These are phyloP conservation scores for Metaphire vulgaris DNA, from an alignment of 1,140 invertebrate species.

Conservation along the genomic window DNA sequence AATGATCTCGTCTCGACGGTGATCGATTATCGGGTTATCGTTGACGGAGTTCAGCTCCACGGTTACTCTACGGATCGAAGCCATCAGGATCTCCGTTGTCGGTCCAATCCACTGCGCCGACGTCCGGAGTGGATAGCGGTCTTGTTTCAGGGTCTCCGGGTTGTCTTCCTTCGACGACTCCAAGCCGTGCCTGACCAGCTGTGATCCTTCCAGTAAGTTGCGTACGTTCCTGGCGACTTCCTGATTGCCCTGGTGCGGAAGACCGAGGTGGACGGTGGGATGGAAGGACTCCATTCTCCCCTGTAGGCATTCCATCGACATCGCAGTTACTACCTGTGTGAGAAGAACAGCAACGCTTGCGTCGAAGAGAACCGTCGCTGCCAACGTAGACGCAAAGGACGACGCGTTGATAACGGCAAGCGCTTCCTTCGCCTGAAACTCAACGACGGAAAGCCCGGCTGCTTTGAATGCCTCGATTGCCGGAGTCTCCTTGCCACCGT, in stretches of 20 bases:
- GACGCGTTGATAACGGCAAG: constrained; percentile 25
- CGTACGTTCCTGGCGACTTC: constrained; percentile 15
- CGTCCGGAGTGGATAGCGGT: constrained; percentile 20
- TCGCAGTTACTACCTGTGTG: constrained; percentile 21
- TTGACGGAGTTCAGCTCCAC: constrained; percentile 29
- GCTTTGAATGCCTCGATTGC: constrained; percentile 8
- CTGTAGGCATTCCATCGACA: constrained; percentile 24
- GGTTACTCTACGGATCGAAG: constrained; percentile 8
- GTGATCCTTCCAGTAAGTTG: constrained; percentile 17
- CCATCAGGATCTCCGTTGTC: constrained; percentile 21
- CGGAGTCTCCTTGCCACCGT: constrained; percentile 11
- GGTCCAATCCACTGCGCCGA: constrained; percentile 28
- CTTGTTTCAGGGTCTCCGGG: background rate
- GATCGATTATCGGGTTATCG: constrained; percentile 31
- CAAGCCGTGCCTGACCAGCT: background rate
- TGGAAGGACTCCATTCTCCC: constrained; percentile 29
- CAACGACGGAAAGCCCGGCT: constrained; percentile 3
- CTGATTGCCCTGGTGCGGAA: constrained; percentile 21
- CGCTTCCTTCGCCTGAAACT: constrained; percentile 27
- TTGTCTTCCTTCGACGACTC: background rate
- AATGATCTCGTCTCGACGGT: constrained; percentile 15
- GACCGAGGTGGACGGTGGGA: constrained; percentile 14
- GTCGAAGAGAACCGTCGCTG: constrained; percentile 24
- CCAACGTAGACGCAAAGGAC: constrained; percentile 25
- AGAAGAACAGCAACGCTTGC: constrained; percentile 15